A percentile compares a stretch with the other conserved stretches of the same genome.
Conservation (phyloP, 2,113 vertebrate genomes). For the Fulmarus glacialis region DNA sequence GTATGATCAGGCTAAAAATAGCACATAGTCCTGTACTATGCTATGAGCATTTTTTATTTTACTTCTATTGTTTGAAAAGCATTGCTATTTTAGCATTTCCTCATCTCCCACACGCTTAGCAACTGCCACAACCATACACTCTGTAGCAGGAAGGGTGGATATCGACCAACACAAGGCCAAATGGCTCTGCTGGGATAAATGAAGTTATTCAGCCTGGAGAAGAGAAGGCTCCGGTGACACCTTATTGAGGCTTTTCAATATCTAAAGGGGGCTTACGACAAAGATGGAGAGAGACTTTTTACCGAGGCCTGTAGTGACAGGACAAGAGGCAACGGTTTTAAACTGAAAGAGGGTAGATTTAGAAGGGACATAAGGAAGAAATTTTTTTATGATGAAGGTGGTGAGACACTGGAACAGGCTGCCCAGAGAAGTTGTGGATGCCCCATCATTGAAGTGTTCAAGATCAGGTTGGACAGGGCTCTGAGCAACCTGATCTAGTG, state of each 20-base stretch:
- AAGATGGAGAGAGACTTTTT: neutral
- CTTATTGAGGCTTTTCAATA: neutral
- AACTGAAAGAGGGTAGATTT: neutral
- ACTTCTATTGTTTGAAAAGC: slow-evolving; percentile 7
- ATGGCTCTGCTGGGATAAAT: neutral
- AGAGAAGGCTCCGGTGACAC: neutral
- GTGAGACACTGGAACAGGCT: neutral
- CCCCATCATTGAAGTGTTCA: neutral
- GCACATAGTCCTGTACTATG: neutral
- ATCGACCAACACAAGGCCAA: neutral
- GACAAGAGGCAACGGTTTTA: neutral
- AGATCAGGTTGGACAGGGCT: neutral
- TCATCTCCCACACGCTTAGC: neutral
- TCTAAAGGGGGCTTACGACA: neutral
- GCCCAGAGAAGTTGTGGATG: neutral
- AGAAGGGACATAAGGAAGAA: neutral
- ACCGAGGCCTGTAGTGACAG: neutral
- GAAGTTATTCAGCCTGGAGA: neutral
- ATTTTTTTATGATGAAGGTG: neutral
- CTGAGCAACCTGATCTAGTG: neutral
- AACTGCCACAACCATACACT: neutral
- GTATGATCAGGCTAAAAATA: neutral
- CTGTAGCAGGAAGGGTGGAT: slow-evolving; percentile 28
- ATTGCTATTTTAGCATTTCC: slow-evolving; percentile 47
- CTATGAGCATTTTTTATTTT: slow-evolving; percentile 23